Percentiles rank a stretch among this genome's conserved stretches.
Conservation (phyloP, 2,888 invertebrate species). For the Cosmia pyralina region DNA sequence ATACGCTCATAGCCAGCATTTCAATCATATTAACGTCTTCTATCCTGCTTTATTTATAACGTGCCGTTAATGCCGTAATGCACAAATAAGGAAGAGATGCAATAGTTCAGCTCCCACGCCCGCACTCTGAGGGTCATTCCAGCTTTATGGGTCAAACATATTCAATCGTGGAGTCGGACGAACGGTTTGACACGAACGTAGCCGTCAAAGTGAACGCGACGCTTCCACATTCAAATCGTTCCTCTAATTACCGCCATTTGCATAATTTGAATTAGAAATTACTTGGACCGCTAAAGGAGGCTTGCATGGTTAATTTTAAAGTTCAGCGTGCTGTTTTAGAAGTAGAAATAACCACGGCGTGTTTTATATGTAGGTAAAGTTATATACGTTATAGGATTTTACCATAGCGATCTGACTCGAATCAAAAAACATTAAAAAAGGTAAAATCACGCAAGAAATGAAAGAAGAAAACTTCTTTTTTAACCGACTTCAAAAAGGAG, state of each 20-base stretch:
- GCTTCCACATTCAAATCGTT: conserved; percentile 61
- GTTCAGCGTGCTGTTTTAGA: conserved; percentile 27
- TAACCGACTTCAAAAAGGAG: too few species aligned
- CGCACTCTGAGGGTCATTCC: conserved; percentile 56
- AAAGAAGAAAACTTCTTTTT: too few species aligned
- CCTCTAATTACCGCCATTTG: conserved; percentile 59
- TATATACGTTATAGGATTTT: too few species aligned
- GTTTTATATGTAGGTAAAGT: too few species aligned
- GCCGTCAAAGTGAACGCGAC: conserved; percentile 58
- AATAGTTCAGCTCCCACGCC: conserved; percentile 62
- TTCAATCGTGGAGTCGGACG: conserved; percentile 61
- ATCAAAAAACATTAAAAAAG: background rate
- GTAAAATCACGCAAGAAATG: background rate
- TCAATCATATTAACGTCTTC: conserved; percentile 21
- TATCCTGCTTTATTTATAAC: conserved; percentile 45
- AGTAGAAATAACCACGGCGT: background rate
- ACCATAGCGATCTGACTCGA: background rate
- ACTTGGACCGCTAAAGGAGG: conserved; percentile 36
- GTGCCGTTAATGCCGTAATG: conserved; percentile 41
- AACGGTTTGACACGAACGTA: conserved; percentile 56
- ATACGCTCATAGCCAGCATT: conserved; percentile 11
- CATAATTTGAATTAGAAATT: conserved; percentile 56
- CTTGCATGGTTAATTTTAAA: conserved; percentile 34
- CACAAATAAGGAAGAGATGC: conserved; percentile 61
- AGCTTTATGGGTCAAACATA: conserved; percentile 65